Base-by-base conservation (phyloP, 2,113 vertebrate genomes). In the Xenus cinereus region DNA sequence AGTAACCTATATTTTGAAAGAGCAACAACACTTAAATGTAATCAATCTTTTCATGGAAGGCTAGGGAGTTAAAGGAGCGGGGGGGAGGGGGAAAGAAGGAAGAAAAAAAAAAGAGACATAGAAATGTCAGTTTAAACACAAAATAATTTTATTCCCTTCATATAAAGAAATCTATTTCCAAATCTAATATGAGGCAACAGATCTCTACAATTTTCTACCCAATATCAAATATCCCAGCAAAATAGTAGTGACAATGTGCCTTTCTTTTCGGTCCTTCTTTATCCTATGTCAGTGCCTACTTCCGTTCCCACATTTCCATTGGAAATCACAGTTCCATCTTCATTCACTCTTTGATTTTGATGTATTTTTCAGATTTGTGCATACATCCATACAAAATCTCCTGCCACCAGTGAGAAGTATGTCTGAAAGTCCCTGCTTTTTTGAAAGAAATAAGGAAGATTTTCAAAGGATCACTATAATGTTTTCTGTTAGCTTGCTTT, bases 361-460 rank as follows among this genome's bases (percentile, higher is more conserved):
- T 78, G 17, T 24, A 48, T 64, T 59, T 79, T 71, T 28, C 37
- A 60, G 27, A 48, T 71, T 26, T 64, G 3, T 48, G 9, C 16
- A 72, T 3, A 23, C 1, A 30, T 64, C 21, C 6, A 16, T n/a
- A 59, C 3, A 60, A 72, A 81, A 77, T 48, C 4, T 72, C 54
- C 21, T 30, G 10, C 21, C 5, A 57, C 6, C 8, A 35, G 16
- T 53, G 15, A 50, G 17, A 94, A 91, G 66, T 30, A 63, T 10
- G 2, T 46, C 30, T 62, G 28, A 88, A 15, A 28, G 1, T 35
- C 1, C 0, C 3, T 37, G 48, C 0, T 3, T 41, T 60, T 89
- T 57, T 53, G 7, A 45, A 76, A 84, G 7, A 41, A 77, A 77
- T 39, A 45, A 72, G 13, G 10, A 48, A 53, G 11, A 12, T 5